These are phyloP conservation scores for Zosterops pallidus DNA, from an alignment of 2,113 vertebrate genomes.

Conservation along the genomic window DNA sequence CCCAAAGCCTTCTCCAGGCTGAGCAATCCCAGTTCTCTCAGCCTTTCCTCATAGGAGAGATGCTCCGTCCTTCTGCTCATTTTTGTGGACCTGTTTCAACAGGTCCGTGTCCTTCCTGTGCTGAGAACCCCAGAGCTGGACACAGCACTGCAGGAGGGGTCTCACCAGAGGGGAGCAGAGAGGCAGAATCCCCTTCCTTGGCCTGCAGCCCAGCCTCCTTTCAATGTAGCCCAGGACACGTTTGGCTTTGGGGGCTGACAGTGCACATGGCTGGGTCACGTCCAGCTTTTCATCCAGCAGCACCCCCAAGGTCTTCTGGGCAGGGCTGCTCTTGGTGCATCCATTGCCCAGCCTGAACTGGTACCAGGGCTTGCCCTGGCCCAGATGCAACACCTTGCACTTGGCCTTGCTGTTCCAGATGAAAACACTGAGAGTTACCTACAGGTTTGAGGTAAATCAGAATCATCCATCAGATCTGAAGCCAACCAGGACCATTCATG, in stretches of 20 bases:
- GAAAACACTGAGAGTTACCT: not conserved
- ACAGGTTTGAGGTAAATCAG: not conserved
- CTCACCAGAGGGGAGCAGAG: not conserved
- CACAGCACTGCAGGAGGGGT: not conserved
- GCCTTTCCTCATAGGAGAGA: not conserved
- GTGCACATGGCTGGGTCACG: not conserved
- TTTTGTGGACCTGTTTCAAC: no score
- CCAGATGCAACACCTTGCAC: not conserved
- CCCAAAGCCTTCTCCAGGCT: rapidly evolving
- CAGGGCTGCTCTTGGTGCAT: rapidly evolving
- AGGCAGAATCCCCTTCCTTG: not conserved
- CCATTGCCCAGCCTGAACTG: not conserved
- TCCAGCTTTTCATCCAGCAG: not conserved
- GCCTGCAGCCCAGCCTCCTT: not conserved
- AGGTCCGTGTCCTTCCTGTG: not conserved
- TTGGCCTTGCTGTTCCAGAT: not conserved
- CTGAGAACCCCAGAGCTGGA: not conserved
- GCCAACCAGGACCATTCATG: no score
- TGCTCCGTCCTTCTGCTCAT: not conserved
- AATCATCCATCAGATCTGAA: not conserved
- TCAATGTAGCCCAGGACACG: not conserved
- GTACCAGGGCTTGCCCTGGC: not conserved
- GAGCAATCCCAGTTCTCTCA: not conserved
- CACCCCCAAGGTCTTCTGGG: rapidly evolving
- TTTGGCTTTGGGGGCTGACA: not conserved